These are phyloP conservation scores for Zaprionus kolodkinae DNA, from an alignment of 1,140 invertebrate genomes.

Conservation along the genomic window DNA sequence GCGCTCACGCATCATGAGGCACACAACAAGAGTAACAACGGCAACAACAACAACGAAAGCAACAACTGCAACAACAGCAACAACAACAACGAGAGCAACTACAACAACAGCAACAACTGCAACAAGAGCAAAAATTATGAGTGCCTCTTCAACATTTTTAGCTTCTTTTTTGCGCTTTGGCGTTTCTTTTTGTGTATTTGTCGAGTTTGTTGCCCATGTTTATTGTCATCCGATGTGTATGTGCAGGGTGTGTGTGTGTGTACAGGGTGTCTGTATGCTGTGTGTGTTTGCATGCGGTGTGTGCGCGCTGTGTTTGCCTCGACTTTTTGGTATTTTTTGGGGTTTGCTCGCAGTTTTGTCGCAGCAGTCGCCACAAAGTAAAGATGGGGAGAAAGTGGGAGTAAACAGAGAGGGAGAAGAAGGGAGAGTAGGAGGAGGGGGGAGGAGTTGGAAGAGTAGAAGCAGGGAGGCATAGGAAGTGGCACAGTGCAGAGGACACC, in stretches of 20 bases:
- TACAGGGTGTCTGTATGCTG: constrained; percentile 11
- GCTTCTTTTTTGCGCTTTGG: constrained; percentile 14
- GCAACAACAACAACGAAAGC: constrained; percentile 9
- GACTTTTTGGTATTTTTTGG: constrained; percentile 25
- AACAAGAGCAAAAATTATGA: constrained; percentile 57
- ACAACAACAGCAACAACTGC: background rate
- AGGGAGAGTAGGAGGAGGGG: background rate
- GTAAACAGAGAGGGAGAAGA: constrained; percentile 18
- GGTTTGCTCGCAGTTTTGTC: constrained; percentile 33
- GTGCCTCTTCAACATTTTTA: constrained; percentile 66
- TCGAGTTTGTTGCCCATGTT: constrained; percentile 31
- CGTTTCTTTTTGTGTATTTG: constrained; percentile 31
- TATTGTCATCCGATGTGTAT: constrained; percentile 67
- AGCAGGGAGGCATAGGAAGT: background rate
- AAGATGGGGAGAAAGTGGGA: background rate
- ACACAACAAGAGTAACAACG: constrained; percentile 11
- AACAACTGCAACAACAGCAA: constrained; percentile 6
- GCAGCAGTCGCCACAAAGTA: constrained; percentile 37
- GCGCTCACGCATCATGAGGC: constrained; percentile 51
- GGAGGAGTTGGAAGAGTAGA: background rate
- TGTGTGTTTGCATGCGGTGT: constrained; percentile 12
- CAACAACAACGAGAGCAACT: background rate
- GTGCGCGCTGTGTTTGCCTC: background rate
- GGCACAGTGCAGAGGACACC: background rate
- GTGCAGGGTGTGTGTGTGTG: background rate